phyloP scores from a whole-genome alignment of 2,888 invertebrate species.

The Helobdella robusta region DNA sequence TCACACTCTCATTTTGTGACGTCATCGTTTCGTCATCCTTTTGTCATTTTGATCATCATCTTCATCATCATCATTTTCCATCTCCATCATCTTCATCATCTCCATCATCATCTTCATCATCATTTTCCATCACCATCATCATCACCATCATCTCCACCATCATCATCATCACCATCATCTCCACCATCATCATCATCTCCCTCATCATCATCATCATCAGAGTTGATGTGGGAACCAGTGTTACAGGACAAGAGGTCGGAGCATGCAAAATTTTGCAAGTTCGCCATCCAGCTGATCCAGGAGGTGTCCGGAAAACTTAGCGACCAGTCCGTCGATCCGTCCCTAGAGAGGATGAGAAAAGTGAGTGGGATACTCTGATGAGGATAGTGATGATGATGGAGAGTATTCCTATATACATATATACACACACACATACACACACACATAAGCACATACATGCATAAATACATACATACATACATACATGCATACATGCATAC shows the following conservation, averaged over 20 bases:
- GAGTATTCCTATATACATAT: not conserved
- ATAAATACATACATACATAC: too few relatives aligned
- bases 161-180: too few relatives aligned
- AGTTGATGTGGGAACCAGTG: slow-evolving; percentile 88
- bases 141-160: too few relatives aligned
- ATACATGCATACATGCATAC: too few relatives aligned
- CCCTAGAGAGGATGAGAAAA: slow-evolving; percentile 76
- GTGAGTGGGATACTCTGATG: slow-evolving; percentile 53
- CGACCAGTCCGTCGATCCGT: slow-evolving; percentile 64
- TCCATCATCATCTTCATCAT: too few relatives aligned
- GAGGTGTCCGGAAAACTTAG: slow-evolving; percentile 74
- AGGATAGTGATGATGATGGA: not conserved
- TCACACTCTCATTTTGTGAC: too few relatives aligned
- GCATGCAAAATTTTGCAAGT: slow-evolving; percentile 88
- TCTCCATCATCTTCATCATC: too few relatives aligned
- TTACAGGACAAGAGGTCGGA: slow-evolving; percentile 89
- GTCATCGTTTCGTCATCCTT: slow-evolving; percentile 22
- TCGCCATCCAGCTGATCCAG: slow-evolving; percentile 79
- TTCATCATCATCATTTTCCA: too few relatives aligned
- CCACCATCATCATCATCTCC: too few relatives aligned
- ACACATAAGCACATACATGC: too few relatives aligned
- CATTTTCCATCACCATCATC: too few relatives aligned
- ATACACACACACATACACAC: not conserved
- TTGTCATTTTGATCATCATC: too few relatives aligned
- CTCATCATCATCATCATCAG: slow-evolving; percentile 55